Conservation (phyloP, 2,888 invertebrate genomes). For the Ormyrus pomaceus region DNA sequence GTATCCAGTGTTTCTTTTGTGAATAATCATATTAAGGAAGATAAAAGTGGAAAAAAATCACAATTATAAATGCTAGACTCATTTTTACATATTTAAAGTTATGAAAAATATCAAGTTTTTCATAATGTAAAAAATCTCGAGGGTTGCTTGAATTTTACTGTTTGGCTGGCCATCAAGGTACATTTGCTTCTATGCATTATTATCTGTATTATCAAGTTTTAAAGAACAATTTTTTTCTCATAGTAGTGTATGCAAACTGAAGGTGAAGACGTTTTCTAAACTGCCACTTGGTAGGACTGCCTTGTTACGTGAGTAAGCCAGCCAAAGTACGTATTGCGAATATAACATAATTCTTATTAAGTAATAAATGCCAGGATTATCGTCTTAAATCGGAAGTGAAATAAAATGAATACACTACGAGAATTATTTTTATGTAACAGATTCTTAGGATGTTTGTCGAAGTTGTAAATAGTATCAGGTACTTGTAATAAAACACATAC, state of each 20-base stretch:
- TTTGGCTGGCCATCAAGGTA: conserved; percentile 22
- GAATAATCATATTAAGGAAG: conserved; percentile 57
- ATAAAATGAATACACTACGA: conserved; percentile 57
- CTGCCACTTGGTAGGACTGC: conserved; percentile 37
- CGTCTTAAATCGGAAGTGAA: conserved; percentile 25
- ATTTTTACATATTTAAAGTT: conserved; percentile 36
- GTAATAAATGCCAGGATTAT: conserved; percentile 35
- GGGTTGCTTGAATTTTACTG: conserved; percentile 10
- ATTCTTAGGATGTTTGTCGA: conserved; percentile 65
- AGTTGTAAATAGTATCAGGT: conserved; percentile 61
- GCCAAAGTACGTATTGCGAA: conserved; percentile 34
- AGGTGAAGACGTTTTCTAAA: conserved; percentile 29
- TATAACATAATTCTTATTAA: conserved; percentile 34
- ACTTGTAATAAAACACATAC: conserved; percentile 72
- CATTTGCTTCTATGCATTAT: background rate
- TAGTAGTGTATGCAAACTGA: conserved; percentile 5
- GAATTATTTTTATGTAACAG: conserved; percentile 72
- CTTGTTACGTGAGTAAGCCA: conserved; percentile 30
- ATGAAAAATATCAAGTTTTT: background rate
- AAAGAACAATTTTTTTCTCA: conserved; percentile 8
- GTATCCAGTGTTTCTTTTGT: conserved; percentile 61
- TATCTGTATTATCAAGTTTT: background rate
- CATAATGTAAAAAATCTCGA: conserved; percentile 29
- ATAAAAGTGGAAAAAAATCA: conserved; percentile 8
- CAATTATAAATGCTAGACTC: conserved; percentile 30